Evolutionary conservation across 2,113 vertebrate species (phyloP), one percentile per base, ranked within the genome.

Genomic region (Corydoras sp.): DNA sequence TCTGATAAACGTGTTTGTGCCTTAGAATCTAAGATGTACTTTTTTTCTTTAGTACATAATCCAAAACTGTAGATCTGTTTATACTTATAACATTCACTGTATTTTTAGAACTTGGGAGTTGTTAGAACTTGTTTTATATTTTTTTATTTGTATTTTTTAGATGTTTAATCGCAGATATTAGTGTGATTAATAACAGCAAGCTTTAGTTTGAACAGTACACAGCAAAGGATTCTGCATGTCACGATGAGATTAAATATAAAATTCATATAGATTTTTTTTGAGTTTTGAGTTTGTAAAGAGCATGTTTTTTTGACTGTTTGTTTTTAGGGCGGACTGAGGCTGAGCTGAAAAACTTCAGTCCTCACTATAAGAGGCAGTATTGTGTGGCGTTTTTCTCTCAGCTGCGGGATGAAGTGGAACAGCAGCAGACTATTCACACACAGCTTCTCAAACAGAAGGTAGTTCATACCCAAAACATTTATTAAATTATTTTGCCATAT

Each of bases 381-480:
- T 72, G 85, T 0, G 87, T 93, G 76, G 90, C 94, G 13, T 93
- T 93, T 80, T 90, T 89, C 75, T 83, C 81, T 55, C 88, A 94
- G 0, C 79, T 96, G 11, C 92, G 93, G 79, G 89, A 89, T 76
- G 92, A 97, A 72, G 84, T 95, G 79, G 93, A 96, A 67, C 90
- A 93, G 81, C 92, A 91, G 30, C 85, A 82, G 69, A 86, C 90
- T 13, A 81, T 80, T 5, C 85, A 87, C 11, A 87, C 91, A 14
- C 83, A 83, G 0, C 82, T 98, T 82, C 85, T 97, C 54, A 92
- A 90, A 82, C 89, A 81, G 59, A 91, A 89, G 92, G 95, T 97
- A 88, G 0, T 43, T 51, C 32, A 62, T 14, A 13, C 18, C 24
- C 3, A 3, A 4, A 63, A 67, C 58, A 53, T 9, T 49, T 10